A percentile compares a stretch with the other conserved stretches of the same genome.
Evolutionary conservation across 2,797 vertebrate species (phyloP).

Genomic region (Brachymystax lenok): DNA sequence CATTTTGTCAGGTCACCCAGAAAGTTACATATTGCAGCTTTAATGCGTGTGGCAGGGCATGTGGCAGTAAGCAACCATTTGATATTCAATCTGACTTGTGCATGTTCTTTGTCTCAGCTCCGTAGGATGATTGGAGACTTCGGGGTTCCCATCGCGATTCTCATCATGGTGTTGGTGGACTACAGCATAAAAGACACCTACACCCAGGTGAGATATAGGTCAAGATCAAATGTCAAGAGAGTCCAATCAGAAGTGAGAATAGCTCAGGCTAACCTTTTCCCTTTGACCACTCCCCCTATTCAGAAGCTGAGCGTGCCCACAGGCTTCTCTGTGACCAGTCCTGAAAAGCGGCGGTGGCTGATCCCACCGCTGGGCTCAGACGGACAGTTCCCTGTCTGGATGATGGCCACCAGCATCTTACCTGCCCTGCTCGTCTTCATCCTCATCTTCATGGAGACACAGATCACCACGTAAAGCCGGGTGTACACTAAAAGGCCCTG

Average conservation of each 20-base stretch:
- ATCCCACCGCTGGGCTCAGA: constrained; percentile 86
- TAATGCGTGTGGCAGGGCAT: too few relatives aligned
- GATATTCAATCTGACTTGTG: not conserved
- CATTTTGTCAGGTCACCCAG: too few relatives aligned
- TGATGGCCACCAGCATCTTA: constrained; percentile 93
- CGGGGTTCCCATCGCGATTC: constrained; percentile 94
- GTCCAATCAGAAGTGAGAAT: not conserved
- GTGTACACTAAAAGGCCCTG: too few relatives aligned
- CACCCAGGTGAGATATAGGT: constrained; percentile 43
- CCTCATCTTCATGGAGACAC: constrained; percentile 99
- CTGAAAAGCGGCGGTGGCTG: constrained; percentile 87
- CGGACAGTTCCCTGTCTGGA: constrained; percentile 87
- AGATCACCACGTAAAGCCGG: constrained; percentile 89
- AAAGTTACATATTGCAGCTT: too few relatives aligned
- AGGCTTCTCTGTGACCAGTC: constrained; percentile 90
- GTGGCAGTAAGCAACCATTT: not conserved
- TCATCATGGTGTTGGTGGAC: constrained; percentile 94
- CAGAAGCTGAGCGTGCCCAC: constrained; percentile 93
- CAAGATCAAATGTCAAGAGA: not conserved
- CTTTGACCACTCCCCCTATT: not conserved
- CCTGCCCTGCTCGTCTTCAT: constrained; percentile 94
- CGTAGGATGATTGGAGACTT: constrained; percentile 95
- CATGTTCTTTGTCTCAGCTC: constrained; percentile 39
- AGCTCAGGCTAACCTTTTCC: not conserved
- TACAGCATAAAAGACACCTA: constrained; percentile 87